Percentiles rank a stretch among this genome's conserved stretches.
phyloP scores from a whole-genome alignment of 1,140 invertebrate genomes.

The Drosophila littoralis region DNA sequence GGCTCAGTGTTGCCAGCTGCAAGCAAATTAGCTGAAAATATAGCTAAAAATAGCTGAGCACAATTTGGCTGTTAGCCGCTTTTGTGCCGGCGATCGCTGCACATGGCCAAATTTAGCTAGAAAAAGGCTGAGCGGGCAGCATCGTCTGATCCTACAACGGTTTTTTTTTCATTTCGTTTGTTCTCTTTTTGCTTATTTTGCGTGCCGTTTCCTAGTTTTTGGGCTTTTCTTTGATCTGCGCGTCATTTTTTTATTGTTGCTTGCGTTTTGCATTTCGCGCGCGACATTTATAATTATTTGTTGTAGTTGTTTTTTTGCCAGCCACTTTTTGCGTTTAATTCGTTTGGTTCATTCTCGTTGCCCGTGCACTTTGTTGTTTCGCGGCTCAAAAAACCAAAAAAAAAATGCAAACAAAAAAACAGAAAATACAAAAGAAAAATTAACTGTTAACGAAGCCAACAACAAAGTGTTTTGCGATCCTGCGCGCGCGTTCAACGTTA shows the following conservation, averaged over 20 bases:
- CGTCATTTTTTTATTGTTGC: not conserved
- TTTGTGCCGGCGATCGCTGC: too few species aligned
- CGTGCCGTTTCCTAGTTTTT: conserved; percentile 1
- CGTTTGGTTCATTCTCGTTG: conserved; percentile 15
- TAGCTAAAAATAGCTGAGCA: not conserved
- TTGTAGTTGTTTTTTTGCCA: not conserved
- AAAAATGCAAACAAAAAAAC: not conserved
- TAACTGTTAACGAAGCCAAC: not conserved
- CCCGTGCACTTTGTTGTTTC: conserved; percentile 1
- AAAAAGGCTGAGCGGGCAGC: conserved; percentile 1
- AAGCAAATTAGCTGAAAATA: too few species aligned
- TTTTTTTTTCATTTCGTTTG: not conserved
- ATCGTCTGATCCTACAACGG: not conserved
- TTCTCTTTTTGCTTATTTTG: not conserved
- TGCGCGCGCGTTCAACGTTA: conserved; percentile 28
- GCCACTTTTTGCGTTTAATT: conserved; percentile 39
- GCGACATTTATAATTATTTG: conserved; percentile 19
- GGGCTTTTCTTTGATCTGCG: conserved; percentile 4
- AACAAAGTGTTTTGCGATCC: conserved; percentile 29
- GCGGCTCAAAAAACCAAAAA: not conserved
- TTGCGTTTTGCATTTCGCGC: conserved; percentile 14
- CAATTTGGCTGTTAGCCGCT: not conserved
- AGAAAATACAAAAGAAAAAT: not conserved
- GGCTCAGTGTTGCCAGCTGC: not conserved
- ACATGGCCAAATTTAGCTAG: too few species aligned